phyloP scores from a whole-genome alignment of 2,113 vertebrate species.

The Drymodes brunneopygia region DNA sequence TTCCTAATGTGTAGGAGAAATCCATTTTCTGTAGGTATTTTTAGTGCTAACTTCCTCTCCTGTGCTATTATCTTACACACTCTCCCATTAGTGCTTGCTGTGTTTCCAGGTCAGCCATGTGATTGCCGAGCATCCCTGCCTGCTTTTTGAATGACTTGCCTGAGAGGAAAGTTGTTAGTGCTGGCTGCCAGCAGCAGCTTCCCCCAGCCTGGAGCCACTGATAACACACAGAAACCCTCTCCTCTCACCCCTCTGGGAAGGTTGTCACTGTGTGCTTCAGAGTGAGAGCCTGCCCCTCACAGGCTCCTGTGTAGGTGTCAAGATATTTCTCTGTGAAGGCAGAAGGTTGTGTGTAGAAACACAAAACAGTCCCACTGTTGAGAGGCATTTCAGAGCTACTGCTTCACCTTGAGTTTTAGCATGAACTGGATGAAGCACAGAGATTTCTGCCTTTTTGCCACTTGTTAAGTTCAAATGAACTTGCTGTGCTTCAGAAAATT shows the following conservation, averaged over 20 bases:
- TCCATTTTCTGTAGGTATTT: constrained; percentile 70
- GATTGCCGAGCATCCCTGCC: constrained; percentile 60
- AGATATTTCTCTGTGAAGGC: constrained; percentile 40
- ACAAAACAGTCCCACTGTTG: constrained; percentile 23
- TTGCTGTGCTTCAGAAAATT: constrained; percentile 24
- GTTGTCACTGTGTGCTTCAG: not conserved
- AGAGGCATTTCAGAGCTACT: constrained; percentile 11
- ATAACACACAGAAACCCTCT: not conserved
- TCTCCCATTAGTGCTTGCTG: constrained; percentile 62
- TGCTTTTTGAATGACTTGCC: constrained; percentile 39
- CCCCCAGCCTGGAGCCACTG: not conserved
- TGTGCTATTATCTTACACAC: constrained; percentile 56
- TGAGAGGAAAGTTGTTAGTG: not conserved
- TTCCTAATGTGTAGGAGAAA: constrained; percentile 60
- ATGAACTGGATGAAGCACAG: not conserved
- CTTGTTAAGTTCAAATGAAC: not conserved
- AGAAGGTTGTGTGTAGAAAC: constrained; percentile 36
- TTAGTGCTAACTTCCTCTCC: constrained; percentile 61
- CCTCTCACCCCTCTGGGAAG: not conserved
- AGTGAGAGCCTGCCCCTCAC: not conserved
- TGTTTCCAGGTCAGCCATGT: constrained; percentile 56
- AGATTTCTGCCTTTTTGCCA: not conserved
- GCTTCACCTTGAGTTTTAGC: not conserved
- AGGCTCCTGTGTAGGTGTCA: not conserved
- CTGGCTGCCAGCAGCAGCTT: not conserved